Percentiles rank a stretch among this genome's conserved stretches.
Conservation (phyloP, 2,113 vertebrate genomes). For the Chionomys nivalis region DNA sequence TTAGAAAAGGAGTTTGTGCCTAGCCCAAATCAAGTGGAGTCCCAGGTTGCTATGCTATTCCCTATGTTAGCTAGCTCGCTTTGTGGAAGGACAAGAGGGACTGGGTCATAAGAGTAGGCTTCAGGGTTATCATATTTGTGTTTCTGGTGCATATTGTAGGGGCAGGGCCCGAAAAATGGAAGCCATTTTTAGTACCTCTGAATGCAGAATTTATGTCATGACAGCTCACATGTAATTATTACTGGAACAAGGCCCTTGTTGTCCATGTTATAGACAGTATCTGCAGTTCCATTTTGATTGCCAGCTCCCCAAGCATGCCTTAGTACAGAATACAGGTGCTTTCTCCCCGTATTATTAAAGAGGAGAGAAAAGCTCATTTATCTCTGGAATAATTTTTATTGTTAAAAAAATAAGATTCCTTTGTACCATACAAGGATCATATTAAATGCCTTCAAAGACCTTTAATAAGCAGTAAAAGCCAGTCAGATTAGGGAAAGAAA, state of each 20-base stretch:
- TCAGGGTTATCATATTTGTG: background rate
- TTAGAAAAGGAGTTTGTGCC: background rate
- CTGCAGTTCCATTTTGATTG: slow-evolving; percentile 42
- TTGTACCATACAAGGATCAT: background rate
- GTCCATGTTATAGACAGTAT: background rate
- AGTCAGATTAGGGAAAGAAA: slow-evolving; percentile 27
- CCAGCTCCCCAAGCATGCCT: background rate
- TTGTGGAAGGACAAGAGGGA: background rate
- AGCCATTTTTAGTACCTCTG: slow-evolving; percentile 36
- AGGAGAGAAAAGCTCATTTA: background rate
- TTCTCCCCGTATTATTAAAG: background rate
- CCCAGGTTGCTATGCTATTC: background rate
- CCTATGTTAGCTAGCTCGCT: background rate
- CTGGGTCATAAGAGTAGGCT: background rate
- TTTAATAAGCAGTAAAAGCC: slow-evolving; percentile 14
- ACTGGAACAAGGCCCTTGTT: background rate
- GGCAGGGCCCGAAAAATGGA: background rate
- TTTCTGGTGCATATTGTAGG: background rate
- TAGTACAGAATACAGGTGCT: background rate
- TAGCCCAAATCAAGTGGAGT: background rate
- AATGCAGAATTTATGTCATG: slow-evolving; percentile 18
- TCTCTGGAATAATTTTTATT: slow-evolving; percentile 57
- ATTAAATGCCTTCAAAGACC: slow-evolving; percentile 36
- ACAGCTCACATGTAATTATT: background rate
- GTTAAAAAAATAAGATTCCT: background rate